Evolutionary conservation across 2,888 invertebrate species (phyloP).

Genomic region (Epirrhoe alternata): DNA sequence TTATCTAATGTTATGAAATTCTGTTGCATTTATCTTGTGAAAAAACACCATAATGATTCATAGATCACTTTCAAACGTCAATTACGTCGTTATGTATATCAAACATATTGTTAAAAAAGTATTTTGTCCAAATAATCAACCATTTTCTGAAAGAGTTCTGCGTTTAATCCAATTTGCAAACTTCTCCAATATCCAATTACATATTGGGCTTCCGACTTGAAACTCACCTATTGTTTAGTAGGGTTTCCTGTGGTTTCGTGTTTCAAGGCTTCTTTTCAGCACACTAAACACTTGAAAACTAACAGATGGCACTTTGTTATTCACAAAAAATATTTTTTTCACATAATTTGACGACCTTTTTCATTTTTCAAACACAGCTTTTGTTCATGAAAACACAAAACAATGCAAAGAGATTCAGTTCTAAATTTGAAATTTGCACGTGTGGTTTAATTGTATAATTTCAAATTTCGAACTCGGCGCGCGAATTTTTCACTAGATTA

Average conservation of each 20-base stretch:
- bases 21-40: too few relatives aligned
- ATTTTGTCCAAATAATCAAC: neutral
- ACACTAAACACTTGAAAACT: constrained; percentile 46
- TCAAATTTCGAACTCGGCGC: constrained; percentile 20
- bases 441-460: constrained; percentile 11
- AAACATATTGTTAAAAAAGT: neutral
- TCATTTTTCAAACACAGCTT: constrained; percentile 5
- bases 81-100: too few relatives aligned
- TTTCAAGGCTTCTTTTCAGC: constrained; percentile 54
- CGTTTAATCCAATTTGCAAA: constrained; percentile 38
- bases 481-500: constrained; percentile 1
- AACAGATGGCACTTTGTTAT: constrained; percentile 44
- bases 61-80: too few relatives aligned
- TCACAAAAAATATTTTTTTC: constrained; percentile 32
- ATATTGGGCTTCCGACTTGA: constrained; percentile 48
- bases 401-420: constrained; percentile 9
- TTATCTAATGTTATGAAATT: too few relatives aligned
- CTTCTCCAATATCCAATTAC: constrained; percentile 61
- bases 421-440: constrained; percentile 26
- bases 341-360: constrained; percentile 15
- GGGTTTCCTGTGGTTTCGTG: constrained; percentile 66
- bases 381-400: neutral
- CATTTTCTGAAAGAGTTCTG: constrained; percentile 19
- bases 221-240: constrained; percentile 63
- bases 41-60: too few relatives aligned